Conservation (phyloP, 2,888 invertebrate genomes). For the Ophioninae sp. region DNA sequence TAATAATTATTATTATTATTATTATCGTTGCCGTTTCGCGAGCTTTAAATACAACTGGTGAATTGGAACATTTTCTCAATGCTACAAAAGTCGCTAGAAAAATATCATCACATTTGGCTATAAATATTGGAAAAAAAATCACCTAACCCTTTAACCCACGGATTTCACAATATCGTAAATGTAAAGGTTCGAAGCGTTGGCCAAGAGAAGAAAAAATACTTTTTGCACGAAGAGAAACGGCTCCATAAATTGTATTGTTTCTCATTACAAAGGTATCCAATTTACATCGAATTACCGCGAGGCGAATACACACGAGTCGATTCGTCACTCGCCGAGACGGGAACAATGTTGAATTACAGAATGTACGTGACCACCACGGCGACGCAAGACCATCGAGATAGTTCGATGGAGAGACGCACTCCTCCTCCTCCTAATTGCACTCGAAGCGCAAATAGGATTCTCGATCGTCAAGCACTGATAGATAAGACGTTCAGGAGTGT, state of each 20-base stretch:
- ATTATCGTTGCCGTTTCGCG: no score
- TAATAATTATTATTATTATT: no score
- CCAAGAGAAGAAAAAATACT: neutral
- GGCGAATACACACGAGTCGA: constrained; percentile 8
- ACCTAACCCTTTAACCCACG: neutral
- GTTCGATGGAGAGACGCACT: neutral
- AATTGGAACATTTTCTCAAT: no score
- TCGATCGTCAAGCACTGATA: constrained; percentile 4
- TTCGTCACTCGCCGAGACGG: neutral
- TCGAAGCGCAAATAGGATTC: constrained; percentile 10
- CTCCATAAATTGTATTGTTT: neutral
- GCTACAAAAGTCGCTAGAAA: no score
- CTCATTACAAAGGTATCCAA: neutral
- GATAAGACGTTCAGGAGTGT: neutral
- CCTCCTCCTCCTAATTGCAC: neutral
- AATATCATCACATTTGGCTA: no score
- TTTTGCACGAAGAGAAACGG: neutral
- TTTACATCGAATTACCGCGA: neutral
- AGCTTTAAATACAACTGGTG: no score
- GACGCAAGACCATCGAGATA: constrained; percentile 21
- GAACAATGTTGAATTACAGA: constrained; percentile 43
- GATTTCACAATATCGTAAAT: neutral
- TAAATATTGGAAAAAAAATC: no score
- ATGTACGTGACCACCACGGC: constrained; percentile 30
- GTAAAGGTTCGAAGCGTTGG: neutral